phyloP scores from a whole-genome alignment of 1,140 invertebrate species.

The Doryteuthis pealeii region DNA sequence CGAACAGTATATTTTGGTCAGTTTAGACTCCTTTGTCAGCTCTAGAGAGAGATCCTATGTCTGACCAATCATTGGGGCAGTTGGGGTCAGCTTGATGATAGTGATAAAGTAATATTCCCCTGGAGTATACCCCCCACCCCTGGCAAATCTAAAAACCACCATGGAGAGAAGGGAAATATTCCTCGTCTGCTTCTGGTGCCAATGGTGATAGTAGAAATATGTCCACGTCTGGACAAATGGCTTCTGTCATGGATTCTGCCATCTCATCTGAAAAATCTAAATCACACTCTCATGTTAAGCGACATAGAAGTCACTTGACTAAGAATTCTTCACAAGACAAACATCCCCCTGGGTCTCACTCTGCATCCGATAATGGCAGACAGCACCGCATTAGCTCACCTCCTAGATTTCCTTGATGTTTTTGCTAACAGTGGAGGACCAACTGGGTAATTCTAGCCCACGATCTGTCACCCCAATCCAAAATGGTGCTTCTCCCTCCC shows the following conservation, averaged over 20 bases:
- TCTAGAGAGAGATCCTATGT: slow-evolving; percentile 36
- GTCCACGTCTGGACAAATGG: slow-evolving; percentile 24
- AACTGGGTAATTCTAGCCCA: background rate
- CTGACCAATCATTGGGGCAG: slow-evolving; percentile 24
- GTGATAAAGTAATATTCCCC: background rate
- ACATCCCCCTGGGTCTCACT: too few relatives aligned
- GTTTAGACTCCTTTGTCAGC: slow-evolving; percentile 41
- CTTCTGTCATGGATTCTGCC: slow-evolving; percentile 31
- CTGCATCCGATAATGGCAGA: slow-evolving; percentile 16
- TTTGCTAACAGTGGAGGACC: slow-evolving; percentile 4
- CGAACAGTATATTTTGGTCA: slow-evolving; percentile 45
- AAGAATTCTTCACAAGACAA: slow-evolving; percentile 1
- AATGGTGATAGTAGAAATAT: background rate
- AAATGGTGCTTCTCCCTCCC: slow-evolving; percentile 31
- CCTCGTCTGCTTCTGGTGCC: background rate
- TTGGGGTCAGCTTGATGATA: slow-evolving; percentile 4
- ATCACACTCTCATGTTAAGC: slow-evolving; percentile 5
- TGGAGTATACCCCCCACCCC: background rate
- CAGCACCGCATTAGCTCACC: slow-evolving; percentile 22
- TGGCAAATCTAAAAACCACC: background rate
- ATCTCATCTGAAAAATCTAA: slow-evolving; percentile 15
- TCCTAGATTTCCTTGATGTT: slow-evolving; percentile 7
- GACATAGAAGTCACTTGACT: slow-evolving; percentile 7
- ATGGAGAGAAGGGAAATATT: background rate
- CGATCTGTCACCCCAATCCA: background rate